Evolutionary conservation across 2,797 vertebrate species (phyloP).

Genomic region (Oophaga sylvatica): DNA sequence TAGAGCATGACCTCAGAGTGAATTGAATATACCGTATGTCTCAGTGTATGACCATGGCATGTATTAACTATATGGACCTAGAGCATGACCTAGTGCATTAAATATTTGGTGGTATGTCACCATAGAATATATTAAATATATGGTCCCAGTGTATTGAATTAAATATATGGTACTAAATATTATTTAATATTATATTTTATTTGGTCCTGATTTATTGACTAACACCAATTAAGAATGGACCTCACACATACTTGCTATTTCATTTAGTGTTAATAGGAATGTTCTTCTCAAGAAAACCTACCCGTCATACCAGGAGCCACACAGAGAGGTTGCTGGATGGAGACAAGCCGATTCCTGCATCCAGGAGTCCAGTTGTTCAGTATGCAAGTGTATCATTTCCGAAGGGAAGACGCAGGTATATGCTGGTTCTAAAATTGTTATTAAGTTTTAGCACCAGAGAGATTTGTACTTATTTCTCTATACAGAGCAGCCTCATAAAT

Average conservation of each 20-base stretch:
- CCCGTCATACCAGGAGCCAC: constrained; percentile 73
- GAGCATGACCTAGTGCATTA: too few relatives aligned
- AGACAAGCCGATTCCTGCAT: constrained; percentile 70
- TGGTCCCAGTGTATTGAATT: too few relatives aligned
- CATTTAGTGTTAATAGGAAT: constrained; percentile 78
- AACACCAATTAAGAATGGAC: background rate
- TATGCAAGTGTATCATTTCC: constrained; percentile 72
- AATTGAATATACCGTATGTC: too few relatives aligned
- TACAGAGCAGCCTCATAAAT: background rate
- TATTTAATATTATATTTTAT: too few relatives aligned
- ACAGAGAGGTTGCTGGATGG: constrained; percentile 62
- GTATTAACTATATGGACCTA: too few relatives aligned
- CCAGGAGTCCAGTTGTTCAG: constrained; percentile 70
- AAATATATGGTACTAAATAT: too few relatives aligned
- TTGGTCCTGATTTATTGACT: background rate
- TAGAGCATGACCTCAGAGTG: too few relatives aligned
- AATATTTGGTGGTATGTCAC: too few relatives aligned
- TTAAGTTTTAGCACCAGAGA: background rate
- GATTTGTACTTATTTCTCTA: background rate
- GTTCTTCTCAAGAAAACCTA: constrained; percentile 78
- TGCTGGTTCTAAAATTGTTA: background rate
- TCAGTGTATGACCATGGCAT: too few relatives aligned
- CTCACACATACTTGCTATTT: constrained; percentile 57
- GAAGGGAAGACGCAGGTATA: constrained; percentile 80
- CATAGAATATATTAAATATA: too few relatives aligned